phyloP scores from a whole-genome alignment of 1,140 invertebrate species.

The Brachionus rotundiformis region DNA sequence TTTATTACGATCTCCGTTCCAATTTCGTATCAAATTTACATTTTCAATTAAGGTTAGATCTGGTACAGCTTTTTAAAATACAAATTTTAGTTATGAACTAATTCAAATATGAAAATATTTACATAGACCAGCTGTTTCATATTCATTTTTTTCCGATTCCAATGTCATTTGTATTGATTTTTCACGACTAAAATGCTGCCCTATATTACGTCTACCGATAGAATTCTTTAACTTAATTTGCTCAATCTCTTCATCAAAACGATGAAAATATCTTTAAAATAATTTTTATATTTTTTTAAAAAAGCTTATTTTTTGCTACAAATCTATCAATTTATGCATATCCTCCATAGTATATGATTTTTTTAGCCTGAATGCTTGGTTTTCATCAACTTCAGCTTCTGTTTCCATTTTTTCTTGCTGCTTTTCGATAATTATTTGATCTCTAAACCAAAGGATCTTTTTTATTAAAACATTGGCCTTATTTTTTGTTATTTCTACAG shows the following conservation, averaged over 20 bases:
- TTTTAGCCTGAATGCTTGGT: neutral
- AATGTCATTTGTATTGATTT: conserved; percentile 45
- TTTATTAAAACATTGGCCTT: conserved; percentile 6
- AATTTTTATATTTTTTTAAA: neutral
- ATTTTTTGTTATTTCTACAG: conserved; percentile 31
- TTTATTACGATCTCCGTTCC: neutral
- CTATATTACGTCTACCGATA: conserved; percentile 6
- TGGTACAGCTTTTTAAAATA: neutral
- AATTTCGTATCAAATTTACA: neutral
- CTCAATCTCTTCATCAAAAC: conserved; percentile 48
- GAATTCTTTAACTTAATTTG: conserved; percentile 35
- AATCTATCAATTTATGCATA: conserved; percentile 10
- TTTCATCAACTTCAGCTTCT: neutral
- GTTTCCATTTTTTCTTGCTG: conserved; percentile 36
- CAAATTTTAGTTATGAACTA: neutral
- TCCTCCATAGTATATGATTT: neutral
- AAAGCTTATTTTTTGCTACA: neutral
- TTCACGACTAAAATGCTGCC: conserved; percentile 50
- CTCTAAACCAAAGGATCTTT: conserved; percentile 34
- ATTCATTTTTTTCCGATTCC: conserved; percentile 42
- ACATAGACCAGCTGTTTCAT: conserved; percentile 36
- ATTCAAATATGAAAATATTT: neutral
- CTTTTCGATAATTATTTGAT: neutral
- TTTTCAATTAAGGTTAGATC: conserved; percentile 6
- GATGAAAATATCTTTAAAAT: conserved; percentile 49